phyloP scores from a whole-genome alignment of 2,113 vertebrate genomes.

The Notothenia coriiceps region DNA sequence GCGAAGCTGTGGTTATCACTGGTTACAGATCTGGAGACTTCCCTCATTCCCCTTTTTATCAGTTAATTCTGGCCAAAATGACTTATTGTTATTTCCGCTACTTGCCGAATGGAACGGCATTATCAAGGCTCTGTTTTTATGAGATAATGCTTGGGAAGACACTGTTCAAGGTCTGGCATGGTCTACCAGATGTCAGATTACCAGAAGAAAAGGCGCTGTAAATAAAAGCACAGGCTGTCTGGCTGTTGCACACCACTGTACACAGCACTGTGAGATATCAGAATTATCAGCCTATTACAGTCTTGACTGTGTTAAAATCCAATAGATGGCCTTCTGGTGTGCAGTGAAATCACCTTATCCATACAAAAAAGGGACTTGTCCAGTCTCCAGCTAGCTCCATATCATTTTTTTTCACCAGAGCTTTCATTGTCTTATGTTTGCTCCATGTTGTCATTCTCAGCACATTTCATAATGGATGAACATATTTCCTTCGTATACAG shows the following conservation, averaged over 20 bases:
- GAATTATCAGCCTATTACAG: constrained; percentile 64
- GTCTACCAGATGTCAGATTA: constrained; percentile 76
- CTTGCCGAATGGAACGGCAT: constrained; percentile 60
- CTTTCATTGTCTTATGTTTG: constrained; percentile 72
- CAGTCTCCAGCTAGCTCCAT: constrained; percentile 36
- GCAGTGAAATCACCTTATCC: constrained; percentile 59
- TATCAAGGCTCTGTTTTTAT: constrained; percentile 72
- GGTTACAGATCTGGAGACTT: constrained; percentile 64
- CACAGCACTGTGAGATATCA: constrained; percentile 47
- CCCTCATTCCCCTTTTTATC: constrained; percentile 73
- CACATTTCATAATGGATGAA: constrained; percentile 80
- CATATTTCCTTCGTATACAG: constrained; percentile 79
- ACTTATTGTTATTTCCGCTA: constrained; percentile 60
- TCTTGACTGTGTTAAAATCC: constrained; percentile 47
- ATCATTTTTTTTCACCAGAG: constrained; percentile 38
- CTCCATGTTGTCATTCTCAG: constrained; percentile 77
- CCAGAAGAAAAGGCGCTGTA: constrained; percentile 55
- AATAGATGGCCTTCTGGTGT: constrained; percentile 37
- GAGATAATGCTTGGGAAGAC: constrained; percentile 73
- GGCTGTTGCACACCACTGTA: constrained; percentile 36
- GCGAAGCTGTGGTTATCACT: constrained; percentile 39
- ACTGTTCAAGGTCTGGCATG: constrained; percentile 62
- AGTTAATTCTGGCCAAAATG: constrained; percentile 60
- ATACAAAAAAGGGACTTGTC: constrained; percentile 59
- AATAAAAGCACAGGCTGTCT: constrained; percentile 58